Percentiles rank a stretch among this genome's conserved stretches.
phyloP scores from a whole-genome alignment of 2,888 invertebrate species.

The Cyclophora albipunctata region DNA sequence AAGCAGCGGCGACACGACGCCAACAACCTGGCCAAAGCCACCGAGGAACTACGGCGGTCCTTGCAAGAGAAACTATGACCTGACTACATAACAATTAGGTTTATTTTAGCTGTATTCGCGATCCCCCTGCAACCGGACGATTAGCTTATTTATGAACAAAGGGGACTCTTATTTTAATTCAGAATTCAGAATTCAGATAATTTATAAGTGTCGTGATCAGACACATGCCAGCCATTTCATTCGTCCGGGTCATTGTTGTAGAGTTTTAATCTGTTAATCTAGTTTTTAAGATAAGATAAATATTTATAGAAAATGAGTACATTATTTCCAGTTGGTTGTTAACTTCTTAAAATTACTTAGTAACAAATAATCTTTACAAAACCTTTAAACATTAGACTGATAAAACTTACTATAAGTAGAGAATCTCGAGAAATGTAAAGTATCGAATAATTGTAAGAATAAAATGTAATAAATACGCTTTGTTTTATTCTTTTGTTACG shows the following conservation, averaged over 20 bases:
- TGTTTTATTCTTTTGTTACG: constrained; percentile 6
- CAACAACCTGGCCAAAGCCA: constrained; percentile 79
- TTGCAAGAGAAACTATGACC: constrained; percentile 85
- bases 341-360: too few relatives aligned
- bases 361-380: too few relatives aligned
- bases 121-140: constrained; percentile 21
- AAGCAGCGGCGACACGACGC: constrained; percentile 65
- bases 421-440: constrained; percentile 31
- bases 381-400: constrained; percentile 34
- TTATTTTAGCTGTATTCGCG: constrained; percentile 31
- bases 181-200: too few relatives aligned
- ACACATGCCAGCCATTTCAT: constrained; percentile 18
- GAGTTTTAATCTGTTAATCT: constrained; percentile 11
- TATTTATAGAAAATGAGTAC: too few relatives aligned
- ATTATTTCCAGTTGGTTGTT: too few relatives aligned
- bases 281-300: constrained; percentile 7
- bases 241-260: constrained; percentile 21
- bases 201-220: constrained; percentile 4
- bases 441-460: constrained; percentile 20
- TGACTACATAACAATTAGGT: constrained; percentile 21
- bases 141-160: constrained; percentile 27
- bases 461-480: constrained; percentile 18
- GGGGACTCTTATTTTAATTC: too few relatives aligned
- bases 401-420: constrained; percentile 29
- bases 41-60: constrained; percentile 84